Evolutionary conservation across 2,888 invertebrate species (phyloP).

Genomic region (Geophilus truncorum): DNA sequence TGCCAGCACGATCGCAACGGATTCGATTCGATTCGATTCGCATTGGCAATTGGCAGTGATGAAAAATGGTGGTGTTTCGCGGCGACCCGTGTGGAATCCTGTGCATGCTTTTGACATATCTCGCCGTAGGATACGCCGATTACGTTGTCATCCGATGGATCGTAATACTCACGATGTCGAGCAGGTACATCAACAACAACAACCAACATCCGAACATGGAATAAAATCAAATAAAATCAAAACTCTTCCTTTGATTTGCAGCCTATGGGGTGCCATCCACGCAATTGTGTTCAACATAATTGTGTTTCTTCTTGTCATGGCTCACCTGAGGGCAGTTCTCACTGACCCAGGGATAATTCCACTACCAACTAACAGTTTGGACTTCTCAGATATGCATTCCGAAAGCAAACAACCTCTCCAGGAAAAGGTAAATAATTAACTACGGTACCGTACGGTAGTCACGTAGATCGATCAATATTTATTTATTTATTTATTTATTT

Average conservation of each 20-base stretch:
- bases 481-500: too few relatives aligned
- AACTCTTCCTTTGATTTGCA: conserved; percentile 50
- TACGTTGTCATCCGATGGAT: conserved; percentile 81
- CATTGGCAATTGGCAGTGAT: not conserved
- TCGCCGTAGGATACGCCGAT: conserved; percentile 76
- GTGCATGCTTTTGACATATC: conserved; percentile 72
- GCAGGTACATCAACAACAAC: conserved; percentile 58
- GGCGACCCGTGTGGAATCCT: conserved; percentile 79
- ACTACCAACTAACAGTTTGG: conserved; percentile 59
- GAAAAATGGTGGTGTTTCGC: conserved; percentile 59
- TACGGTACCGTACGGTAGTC: too few relatives aligned
- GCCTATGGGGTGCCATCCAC: conserved; percentile 76
- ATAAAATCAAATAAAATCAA: conserved; percentile 31
- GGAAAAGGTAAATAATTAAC: conserved; percentile 35
- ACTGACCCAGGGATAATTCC: conserved; percentile 87
- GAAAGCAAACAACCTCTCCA: conserved; percentile 44
- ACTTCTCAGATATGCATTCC: conserved; percentile 73
- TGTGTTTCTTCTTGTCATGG: conserved; percentile 65
- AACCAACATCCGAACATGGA: not conserved
- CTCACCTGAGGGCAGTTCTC: conserved; percentile 77
- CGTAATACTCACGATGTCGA: conserved; percentile 70
- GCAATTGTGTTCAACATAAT: conserved; percentile 72
- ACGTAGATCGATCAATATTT: too few relatives aligned
- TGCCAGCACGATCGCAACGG: too few relatives aligned
- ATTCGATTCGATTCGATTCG: too few relatives aligned